Evolutionary conservation across 2,888 invertebrate species (phyloP), one percentile per base, ranked within the genome.

Genomic region (Metallyticus violacea): DNA sequence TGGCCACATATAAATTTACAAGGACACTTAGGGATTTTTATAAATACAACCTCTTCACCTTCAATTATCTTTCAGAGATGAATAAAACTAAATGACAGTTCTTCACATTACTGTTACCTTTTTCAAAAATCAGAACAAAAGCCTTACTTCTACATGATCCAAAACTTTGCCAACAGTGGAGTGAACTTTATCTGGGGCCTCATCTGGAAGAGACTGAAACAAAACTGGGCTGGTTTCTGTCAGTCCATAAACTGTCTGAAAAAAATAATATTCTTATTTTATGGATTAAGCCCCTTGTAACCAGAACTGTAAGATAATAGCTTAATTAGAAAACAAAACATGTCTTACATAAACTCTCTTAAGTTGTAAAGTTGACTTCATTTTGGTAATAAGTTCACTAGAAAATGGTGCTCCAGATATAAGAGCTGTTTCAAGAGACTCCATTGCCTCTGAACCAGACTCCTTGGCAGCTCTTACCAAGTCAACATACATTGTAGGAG

Each of bases 321-420:
- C n/a, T n/a, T n/a, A n/a, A n/a, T n/a, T n/a, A 79, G 81, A 85
- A 87, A 9, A 85, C n/a, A 77, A 79, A 88, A 28, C 2, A 77
- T 22, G 6, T 0, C 62, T 83, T 83, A 83, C 79, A 26, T 78
- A 76, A 28, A 83, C 62, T 77, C 25, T 83, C 27, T 62, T 83
- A 7, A 83, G 27, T n/a, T 62, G 27, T 1, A 77, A n/a, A 0
- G 77, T 77, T 28, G 27, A 6, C 28, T 28, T n/a, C 9, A 87
- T 27, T 28, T 85, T 27, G 7, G 85, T 9, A 84, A 94, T 93
- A 1, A 95, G 91, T 87, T 93, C 91, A 0, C 94, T 94, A 0
- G 97, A 94, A 88, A 96, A 95, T 0, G 95, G 93, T 0, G 97
- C 93, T 6, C 97, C 97, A 0, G 96, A 97, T 76, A 94, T 94